Base-by-base conservation (phyloP, 2,797 vertebrate species). In the Novumbra hubbsi region DNA sequence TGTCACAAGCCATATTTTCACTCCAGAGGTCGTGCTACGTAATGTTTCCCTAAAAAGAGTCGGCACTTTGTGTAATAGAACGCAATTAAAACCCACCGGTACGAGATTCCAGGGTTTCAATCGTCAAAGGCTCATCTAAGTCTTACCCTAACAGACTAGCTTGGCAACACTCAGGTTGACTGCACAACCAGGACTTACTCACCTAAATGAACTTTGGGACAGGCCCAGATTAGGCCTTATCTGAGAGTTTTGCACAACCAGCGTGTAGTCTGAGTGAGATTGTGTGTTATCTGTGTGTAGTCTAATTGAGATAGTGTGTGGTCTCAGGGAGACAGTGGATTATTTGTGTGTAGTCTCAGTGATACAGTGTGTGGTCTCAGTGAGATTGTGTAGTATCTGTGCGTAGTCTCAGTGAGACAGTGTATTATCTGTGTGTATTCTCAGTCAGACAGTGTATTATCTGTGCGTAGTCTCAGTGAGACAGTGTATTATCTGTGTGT, bases 201-300 rank as follows among this genome's bases (percentile, higher is more conserved):
- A 81, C 85, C 85, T 78, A 87, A 85, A 81, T 72, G 66, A 73
- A 70, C 71, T 57, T 75, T 73, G 68, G 77, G 55, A 79, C 81
- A 83, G 86, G 82, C 82, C 83, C 76, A 79, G 81, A 87, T 90
- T 84, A 88, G 81, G 7, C 73, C 41, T 73, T 85, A 87, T 90
- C 84, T 81, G 80, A 78, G 28, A 80, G 80, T 78, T 85, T 86
- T 84, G 87, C 78, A 76, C 83, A 50, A 50, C 27, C 67, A 87
- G 85, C 87, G 2, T 45, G 9, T 12, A 45, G 41, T 8, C 41
- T 45, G 3, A 45, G 41, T 45, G 41, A 45, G 11, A 57, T 4
- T 21, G 52, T 21, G 21, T 3, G 9, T 2, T 45, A 45, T 45
- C 6, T 12, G 41, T 45, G 2, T 45, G 9, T 12, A 45, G 2